A percentile compares a stretch with the other conserved stretches of the same genome.
phyloP scores from a whole-genome alignment of 53 echinoderm and acorn worm species.

The Stichopus horrens region DNA sequence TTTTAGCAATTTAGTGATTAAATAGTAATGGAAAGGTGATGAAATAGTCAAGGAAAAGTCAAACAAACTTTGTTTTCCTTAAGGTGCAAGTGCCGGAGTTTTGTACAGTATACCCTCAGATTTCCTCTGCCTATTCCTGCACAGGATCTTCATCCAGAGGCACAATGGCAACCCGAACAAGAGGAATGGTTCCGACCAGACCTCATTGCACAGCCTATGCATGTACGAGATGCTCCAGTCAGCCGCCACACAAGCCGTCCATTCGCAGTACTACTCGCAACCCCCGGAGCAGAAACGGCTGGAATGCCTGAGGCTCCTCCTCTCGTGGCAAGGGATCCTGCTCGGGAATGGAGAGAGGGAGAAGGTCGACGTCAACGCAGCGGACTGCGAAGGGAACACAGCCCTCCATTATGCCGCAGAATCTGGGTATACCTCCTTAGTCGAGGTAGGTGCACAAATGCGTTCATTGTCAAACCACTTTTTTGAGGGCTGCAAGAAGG shows the following conservation, averaged over 20 bases:
- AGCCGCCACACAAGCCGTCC: conserved; percentile 65
- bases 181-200: conserved; percentile 83
- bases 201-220: conserved; percentile 89
- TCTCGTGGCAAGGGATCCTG: conserved; percentile 75
- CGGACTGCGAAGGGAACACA: conserved; percentile 85
- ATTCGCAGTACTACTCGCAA: conserved; percentile 91
- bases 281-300: conserved; percentile 81
- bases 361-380: conserved; percentile 82
- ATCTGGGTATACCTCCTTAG: conserved; percentile 72
- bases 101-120: too few relatives aligned
- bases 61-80: too few relatives aligned
- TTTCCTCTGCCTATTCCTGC: too few relatives aligned
- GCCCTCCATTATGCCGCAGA: conserved; percentile 92
- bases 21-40: too few relatives aligned
- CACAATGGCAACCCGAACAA: conserved; percentile 94
- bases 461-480: not conserved
- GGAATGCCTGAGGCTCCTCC: conserved; percentile 83
- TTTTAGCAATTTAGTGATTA: too few relatives aligned
- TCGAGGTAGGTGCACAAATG: conserved; percentile 63
- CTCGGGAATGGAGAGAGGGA: conserved; percentile 85
- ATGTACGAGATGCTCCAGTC: conserved; percentile 83
- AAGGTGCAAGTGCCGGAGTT: too few relatives aligned
- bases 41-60: too few relatives aligned
- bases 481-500: not conserved
- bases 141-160: conserved; percentile 69